phyloP scores from a whole-genome alignment of 2,797 vertebrate species.

The Vireo griseus region DNA sequence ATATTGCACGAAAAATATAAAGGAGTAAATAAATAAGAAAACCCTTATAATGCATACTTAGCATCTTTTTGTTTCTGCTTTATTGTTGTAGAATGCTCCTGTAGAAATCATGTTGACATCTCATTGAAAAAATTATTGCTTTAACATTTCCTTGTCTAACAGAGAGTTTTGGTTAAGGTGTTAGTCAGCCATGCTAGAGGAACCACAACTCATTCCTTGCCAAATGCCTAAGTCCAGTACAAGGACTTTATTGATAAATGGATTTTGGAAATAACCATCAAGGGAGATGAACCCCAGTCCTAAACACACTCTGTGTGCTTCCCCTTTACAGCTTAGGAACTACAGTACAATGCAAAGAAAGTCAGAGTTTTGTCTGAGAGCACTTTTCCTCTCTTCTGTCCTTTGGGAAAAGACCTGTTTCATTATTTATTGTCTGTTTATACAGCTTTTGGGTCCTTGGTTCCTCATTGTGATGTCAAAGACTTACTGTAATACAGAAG shows the following conservation, averaged over 20 bases:
- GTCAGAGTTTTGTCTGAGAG: neutral
- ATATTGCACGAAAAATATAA: neutral
- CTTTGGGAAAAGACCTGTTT: neutral
- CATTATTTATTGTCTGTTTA: neutral
- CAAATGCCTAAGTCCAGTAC: neutral
- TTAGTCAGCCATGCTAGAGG: neutral
- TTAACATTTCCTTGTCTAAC: neutral
- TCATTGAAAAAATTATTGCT: neutral
- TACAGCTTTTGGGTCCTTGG: neutral
- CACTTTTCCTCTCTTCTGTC: neutral
- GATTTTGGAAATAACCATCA: neutral
- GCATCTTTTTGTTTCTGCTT: neutral
- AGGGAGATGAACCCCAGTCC: neutral
- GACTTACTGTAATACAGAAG: neutral
- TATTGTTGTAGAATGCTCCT: neutral
- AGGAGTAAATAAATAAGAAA: neutral
- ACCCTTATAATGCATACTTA: neutral
- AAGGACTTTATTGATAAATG: neutral
- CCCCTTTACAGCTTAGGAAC: neutral
- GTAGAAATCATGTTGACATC: neutral
- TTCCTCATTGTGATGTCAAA: neutral
- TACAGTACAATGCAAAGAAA: neutral
- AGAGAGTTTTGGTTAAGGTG: neutral
- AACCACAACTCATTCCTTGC: neutral
- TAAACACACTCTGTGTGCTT: neutral